Evolutionary conservation across 2,888 invertebrate genomes (phyloP), one percentile per base, ranked within the genome.

Genomic region (Teleiodes luculella): DNA sequence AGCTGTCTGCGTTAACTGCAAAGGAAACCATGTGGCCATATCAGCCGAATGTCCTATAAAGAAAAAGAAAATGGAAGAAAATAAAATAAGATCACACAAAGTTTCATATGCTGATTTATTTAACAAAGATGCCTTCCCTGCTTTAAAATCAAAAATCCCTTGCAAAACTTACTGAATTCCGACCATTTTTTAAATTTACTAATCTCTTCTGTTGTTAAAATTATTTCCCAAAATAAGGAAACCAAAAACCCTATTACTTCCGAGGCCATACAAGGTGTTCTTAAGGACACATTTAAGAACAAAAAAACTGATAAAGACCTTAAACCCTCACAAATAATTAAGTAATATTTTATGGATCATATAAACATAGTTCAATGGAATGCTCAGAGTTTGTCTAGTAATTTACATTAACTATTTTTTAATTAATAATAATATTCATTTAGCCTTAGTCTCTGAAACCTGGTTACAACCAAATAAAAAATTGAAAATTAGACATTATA

Each of bases 291-390:
- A n/a, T n/a, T n/a, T n/a, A n/a, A n/a, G n/a, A n/a, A n/a, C n/a
- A n/a, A n/a, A n/a, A n/a, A n/a, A n/a, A n/a, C n/a, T n/a, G n/a
- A n/a, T n/a, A n/a, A n/a, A n/a, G n/a, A n/a, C n/a, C n/a, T n/a
- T n/a, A n/a, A 24, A 18, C 11, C 3, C 16, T 10, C 16, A 14
- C 8, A 33, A 14, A 13, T 16, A 35, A 10, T 6, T 50, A 36
- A 10, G 20, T n/a, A 50, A 37, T 35, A 30, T 50, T 24, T 43
- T n/a, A 57, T 54, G 54, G 54, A 54, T 37, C 24, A 6, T 36
- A 13, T 51, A 28, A 57, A 57, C 35, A 51, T 57, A 14, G 18
- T 54, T 24, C 57, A 57, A 31, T 57, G 54, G 54, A 57, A 57
- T 41, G 54, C 54, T n/a, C 57, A 57, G 30, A 54, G 52, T 37